Percentiles rank a stretch among this genome's conserved stretches.
phyloP scores from a whole-genome alignment of 2,113 vertebrate species.

The Hypomesus transpacificus region DNA sequence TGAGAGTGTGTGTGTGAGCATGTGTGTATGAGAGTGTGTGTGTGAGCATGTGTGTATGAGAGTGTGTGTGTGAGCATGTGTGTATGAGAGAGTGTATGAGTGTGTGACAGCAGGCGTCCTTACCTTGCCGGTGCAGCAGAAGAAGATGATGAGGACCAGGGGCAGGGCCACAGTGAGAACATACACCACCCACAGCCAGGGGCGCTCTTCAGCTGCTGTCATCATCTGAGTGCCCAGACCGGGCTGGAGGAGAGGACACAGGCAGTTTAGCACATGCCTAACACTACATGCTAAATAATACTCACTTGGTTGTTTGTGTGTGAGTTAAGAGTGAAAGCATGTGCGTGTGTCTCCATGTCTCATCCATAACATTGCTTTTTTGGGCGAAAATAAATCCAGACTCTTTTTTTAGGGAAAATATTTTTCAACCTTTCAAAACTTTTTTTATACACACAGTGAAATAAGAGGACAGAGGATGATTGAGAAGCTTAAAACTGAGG shows the following conservation, averaged over 20 bases:
- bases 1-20: neutral
- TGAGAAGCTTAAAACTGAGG: no score
- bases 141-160: conserved; percentile 87
- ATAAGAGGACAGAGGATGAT: no score
- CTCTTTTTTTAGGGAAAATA: no score
- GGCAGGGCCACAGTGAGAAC: conserved; percentile 90
- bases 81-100: neutral
- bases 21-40: neutral
- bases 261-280: neutral
- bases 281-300: neutral
- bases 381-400: no score
- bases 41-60: neutral
- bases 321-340: no score
- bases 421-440: no score
- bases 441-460: no score
- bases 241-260: conserved; percentile 69
- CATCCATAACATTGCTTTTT: no score
- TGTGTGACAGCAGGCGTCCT: neutral
- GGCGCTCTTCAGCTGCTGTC: conserved; percentile 89
- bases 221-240: conserved; percentile 92
- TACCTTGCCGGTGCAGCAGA: conserved; percentile 98
- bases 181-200: conserved; percentile 97
- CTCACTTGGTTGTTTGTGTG: neutral
- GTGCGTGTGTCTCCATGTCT: no score
- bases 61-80: neutral